These are phyloP conservation scores for Todiramphus saurophagus DNA, from an alignment of 2,113 vertebrate species.

Conservation along the genomic window DNA sequence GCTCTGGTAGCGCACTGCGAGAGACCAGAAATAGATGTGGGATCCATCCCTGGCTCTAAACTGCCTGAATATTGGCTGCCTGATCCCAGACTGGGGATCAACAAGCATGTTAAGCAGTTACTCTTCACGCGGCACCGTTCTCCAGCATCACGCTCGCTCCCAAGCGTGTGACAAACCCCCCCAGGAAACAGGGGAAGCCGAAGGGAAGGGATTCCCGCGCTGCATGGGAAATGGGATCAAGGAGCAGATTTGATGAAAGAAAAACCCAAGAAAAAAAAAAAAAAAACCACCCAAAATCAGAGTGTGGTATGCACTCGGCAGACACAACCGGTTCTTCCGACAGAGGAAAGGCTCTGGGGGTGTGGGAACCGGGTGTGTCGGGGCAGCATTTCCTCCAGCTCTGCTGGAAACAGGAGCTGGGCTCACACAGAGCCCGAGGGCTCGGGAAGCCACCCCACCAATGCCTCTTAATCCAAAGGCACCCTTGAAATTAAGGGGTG, in stretches of 20 bases:
- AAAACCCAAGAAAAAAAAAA: background rate
- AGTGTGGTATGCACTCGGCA: accelerated
- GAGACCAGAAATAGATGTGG: background rate
- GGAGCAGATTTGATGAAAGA: background rate
- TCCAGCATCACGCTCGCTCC: background rate
- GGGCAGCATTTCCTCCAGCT: background rate
- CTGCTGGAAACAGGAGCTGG: background rate
- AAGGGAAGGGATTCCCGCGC: background rate
- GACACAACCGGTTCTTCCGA: background rate
- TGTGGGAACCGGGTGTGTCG: accelerated
- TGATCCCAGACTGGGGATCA: background rate
- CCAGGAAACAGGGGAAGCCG: background rate
- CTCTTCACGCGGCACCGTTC: background rate
- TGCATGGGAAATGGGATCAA: background rate
- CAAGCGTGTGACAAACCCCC: accelerated
- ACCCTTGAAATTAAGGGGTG: background rate
- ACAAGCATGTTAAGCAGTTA: background rate
- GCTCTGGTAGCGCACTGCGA: background rate
- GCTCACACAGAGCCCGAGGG: accelerated
- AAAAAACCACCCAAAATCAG: accelerated
- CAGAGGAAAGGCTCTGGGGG: background rate
- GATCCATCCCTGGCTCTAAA: background rate
- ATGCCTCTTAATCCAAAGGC: background rate
- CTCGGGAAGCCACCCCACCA: accelerated
- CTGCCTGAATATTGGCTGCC: background rate